These are phyloP conservation scores for Cataglyphis hispanica DNA, from an alignment of 1,140 invertebrate genomes.

Conservation along the genomic window DNA sequence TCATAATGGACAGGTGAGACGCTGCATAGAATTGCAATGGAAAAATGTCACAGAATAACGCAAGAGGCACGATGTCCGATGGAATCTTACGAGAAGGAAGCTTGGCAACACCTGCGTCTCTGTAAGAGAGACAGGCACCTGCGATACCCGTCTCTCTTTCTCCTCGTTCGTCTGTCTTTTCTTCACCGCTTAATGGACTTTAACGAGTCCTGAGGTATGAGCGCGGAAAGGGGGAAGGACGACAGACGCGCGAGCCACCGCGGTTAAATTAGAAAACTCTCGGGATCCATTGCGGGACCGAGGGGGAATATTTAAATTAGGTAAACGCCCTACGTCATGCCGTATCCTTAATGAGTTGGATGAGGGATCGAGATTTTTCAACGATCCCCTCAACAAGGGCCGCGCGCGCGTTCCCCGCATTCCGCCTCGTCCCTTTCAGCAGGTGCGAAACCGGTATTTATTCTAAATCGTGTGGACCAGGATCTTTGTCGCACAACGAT, in stretches of 20 bases:
- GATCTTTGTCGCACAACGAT: background rate
- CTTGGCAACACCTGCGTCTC: slow-evolving; percentile 43
- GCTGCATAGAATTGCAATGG: slow-evolving; percentile 42
- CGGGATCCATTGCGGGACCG: slow-evolving; percentile 23
- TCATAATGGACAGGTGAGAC: background rate
- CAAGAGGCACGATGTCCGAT: slow-evolving; percentile 39
- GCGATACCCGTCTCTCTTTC: background rate
- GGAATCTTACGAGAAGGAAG: slow-evolving; percentile 55
- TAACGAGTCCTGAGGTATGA: slow-evolving; percentile 63
- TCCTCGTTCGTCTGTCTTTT: slow-evolving; percentile 36
- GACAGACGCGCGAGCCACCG: slow-evolving; percentile 54
- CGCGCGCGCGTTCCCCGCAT: slow-evolving; percentile 31
- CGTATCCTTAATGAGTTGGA: slow-evolving; percentile 69
- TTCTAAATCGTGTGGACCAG: background rate
- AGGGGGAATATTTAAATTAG: slow-evolving; percentile 73
- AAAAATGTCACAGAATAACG: slow-evolving; percentile 56
- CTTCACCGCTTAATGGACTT: slow-evolving; percentile 68
- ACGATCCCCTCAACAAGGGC: slow-evolving; percentile 47
- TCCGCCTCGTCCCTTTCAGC: slow-evolving; percentile 27
- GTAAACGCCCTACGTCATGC: slow-evolving; percentile 58
- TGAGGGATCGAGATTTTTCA: slow-evolving; percentile 73
- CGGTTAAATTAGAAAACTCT: slow-evolving; percentile 77
- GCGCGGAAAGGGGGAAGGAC: background rate
- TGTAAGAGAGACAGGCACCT: slow-evolving; percentile 31
- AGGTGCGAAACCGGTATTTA: slow-evolving; percentile 59